Conservation (phyloP, 2,797 vertebrate species). For the Pseudopleuronectes americanus region DNA sequence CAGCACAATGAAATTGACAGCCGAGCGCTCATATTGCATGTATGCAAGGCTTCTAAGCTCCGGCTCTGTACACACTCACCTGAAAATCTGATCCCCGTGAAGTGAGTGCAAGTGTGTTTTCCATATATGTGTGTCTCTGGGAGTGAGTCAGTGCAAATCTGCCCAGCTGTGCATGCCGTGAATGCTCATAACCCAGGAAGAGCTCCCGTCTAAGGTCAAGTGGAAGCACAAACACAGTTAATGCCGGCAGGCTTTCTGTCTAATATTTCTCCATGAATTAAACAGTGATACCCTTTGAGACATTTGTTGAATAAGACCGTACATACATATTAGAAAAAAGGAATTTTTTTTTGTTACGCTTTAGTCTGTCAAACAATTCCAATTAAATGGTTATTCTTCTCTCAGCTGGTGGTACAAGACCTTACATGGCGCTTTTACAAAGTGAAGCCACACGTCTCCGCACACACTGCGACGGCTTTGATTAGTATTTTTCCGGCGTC, state of each 20-base stretch:
- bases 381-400: background rate
- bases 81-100: slow-evolving; percentile 48
- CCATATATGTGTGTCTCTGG: slow-evolving; percentile 11
- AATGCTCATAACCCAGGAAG: slow-evolving; percentile 60
- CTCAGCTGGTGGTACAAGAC: background rate
- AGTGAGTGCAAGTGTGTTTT: slow-evolving; percentile 30
- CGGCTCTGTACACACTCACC: slow-evolving; percentile 32
- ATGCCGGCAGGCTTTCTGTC: slow-evolving; percentile 25
- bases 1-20: slow-evolving; percentile 17
- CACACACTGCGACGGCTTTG: background rate
- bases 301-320: background rate
- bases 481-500: background rate
- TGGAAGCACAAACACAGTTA: slow-evolving; percentile 56
- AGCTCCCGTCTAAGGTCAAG: slow-evolving; percentile 64
- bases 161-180: slow-evolving; percentile 45
- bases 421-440: background rate
- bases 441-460: background rate
- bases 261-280: slow-evolving; percentile 27
- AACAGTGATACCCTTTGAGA: slow-evolving; percentile 21
- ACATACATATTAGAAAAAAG: background rate
- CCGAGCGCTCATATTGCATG: slow-evolving; percentile 24
- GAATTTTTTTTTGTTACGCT: background rate
- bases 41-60: slow-evolving; percentile 34
- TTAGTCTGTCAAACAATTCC: slow-evolving; percentile 18
- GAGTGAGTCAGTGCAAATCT: slow-evolving; percentile 43